Percentiles rank a stretch among this genome's conserved stretches.
Conservation (phyloP, 1,140 invertebrate species). For the Meteorus sp. region DNA sequence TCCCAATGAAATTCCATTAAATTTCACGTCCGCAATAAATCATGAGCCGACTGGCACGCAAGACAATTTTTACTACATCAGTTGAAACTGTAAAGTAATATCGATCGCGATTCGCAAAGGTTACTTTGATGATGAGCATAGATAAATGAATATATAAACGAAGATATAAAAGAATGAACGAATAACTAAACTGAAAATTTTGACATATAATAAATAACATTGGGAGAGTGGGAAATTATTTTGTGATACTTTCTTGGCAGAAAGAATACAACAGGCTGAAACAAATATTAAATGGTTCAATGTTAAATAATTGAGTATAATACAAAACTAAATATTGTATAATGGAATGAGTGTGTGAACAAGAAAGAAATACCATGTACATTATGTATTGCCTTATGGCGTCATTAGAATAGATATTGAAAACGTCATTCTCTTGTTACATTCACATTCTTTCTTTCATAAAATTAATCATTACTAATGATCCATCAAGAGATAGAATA, state of each 20-base stretch:
- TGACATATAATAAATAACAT: conserved; percentile 52
- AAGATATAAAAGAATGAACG: conserved; percentile 29
- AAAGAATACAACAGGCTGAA: conserved; percentile 59
- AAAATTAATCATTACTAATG: conserved; percentile 4
- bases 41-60: not conserved
- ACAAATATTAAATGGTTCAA: conserved; percentile 48
- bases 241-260: conserved; percentile 60
- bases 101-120: not conserved
- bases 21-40: not conserved
- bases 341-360: conserved; percentile 56
- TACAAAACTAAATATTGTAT: conserved; percentile 55
- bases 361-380: conserved; percentile 55
- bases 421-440: conserved; percentile 29
- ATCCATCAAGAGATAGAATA: too few relatives aligned
- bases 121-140: not conserved
- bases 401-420: conserved; percentile 40
- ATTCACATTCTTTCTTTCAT: not conserved
- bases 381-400: conserved; percentile 42
- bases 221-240: conserved; percentile 58
- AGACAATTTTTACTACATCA: too few relatives aligned
- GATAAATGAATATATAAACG: conserved; percentile 30
- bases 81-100: too few relatives aligned
- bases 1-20: not conserved
- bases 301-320: conserved; percentile 54
- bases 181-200: conserved; percentile 37